These are phyloP conservation scores for Pyrocoelia pectoralis DNA, from an alignment of 2,888 invertebrate species.

Conservation along the genomic window DNA sequence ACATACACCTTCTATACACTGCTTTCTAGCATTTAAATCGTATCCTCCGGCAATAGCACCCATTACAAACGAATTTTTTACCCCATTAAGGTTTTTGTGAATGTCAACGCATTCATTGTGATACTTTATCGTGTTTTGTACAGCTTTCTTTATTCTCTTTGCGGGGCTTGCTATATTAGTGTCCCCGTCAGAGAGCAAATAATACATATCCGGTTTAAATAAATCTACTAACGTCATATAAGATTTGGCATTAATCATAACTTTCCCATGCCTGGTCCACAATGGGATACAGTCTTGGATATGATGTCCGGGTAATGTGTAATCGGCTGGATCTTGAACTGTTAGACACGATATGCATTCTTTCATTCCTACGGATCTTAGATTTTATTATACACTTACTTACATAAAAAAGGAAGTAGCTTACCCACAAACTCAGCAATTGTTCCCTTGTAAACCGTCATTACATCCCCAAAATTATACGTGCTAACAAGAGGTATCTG, in stretches of 20 bases:
- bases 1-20: constrained; percentile 69
- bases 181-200: constrained; percentile 81
- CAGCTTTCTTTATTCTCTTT: constrained; percentile 77
- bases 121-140: constrained; percentile 72
- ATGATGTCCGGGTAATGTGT: constrained; percentile 75
- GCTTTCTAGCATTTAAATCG: constrained; percentile 68
- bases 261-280: constrained; percentile 82
- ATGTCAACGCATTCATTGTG: constrained; percentile 74
- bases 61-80: constrained; percentile 64
- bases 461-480: constrained; percentile 67
- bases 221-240: constrained; percentile 81
- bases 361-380: constrained; percentile 61
- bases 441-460: constrained; percentile 70
- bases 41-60: constrained; percentile 82
- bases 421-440: constrained; percentile 72
- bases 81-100: constrained; percentile 59
- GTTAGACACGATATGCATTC: constrained; percentile 63
- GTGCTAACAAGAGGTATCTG: constrained; percentile 78
- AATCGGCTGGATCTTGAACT: constrained; percentile 75
- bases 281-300: constrained; percentile 74
- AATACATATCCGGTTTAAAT: constrained; percentile 83
- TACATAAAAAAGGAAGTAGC: background rate
- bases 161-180: constrained; percentile 70
- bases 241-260: constrained; percentile 68
- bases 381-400: no score